Evolutionary conservation across 2,113 vertebrate genomes (phyloP).

Genomic region (Apteryx owenii): DNA sequence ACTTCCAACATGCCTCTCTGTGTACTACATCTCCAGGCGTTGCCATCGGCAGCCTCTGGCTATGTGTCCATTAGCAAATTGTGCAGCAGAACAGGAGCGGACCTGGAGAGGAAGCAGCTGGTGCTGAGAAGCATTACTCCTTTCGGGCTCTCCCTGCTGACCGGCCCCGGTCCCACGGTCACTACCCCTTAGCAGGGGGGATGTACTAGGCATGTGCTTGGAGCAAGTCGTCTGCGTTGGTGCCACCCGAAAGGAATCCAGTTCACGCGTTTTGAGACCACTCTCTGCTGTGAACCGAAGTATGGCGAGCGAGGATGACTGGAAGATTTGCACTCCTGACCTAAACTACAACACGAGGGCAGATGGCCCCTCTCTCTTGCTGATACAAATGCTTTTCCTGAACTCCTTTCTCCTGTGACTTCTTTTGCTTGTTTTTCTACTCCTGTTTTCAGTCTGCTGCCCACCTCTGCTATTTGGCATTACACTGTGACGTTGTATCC

Average conservation of each 20-base stretch:
- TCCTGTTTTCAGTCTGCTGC: background rate
- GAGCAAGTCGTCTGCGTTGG: background rate
- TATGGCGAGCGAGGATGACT: background rate
- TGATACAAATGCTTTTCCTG: background rate
- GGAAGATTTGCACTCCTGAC: background rate
- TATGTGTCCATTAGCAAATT: background rate
- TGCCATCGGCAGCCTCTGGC: background rate
- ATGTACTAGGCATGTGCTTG: fast-evolving
- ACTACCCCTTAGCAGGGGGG: background rate
- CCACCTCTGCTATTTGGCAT: background rate
- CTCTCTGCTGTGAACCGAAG: background rate
- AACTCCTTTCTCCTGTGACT: background rate
- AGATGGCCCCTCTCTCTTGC: background rate
- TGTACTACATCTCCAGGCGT: background rate
- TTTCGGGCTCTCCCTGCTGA: background rate
- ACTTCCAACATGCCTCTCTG: background rate
- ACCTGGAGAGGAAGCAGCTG: background rate
- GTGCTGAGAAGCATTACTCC: background rate
- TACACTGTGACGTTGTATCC: background rate
- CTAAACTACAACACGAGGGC: background rate
- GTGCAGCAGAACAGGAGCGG: background rate
- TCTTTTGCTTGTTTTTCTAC: background rate
- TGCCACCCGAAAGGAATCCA: background rate
- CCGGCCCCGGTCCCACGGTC: background rate
- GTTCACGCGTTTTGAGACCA: background rate